Conservation (phyloP, 2,797 vertebrate genomes). For the Rousettus madagascariensis region DNA sequence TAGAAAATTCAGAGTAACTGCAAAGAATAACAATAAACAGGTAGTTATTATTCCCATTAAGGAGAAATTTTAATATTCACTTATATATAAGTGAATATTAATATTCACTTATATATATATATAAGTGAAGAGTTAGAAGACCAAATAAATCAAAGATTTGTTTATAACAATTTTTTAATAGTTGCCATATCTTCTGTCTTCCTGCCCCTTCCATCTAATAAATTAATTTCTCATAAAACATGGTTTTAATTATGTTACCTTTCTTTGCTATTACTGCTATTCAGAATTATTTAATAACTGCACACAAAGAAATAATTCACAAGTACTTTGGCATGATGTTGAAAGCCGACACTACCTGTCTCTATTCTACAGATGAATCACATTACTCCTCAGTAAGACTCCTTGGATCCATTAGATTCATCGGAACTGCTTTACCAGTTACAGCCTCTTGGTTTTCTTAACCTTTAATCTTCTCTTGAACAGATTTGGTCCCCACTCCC, state of each 20-base stretch:
- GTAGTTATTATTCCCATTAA: not conserved
- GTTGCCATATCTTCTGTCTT: not conserved
- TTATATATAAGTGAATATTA: conserved; percentile 43
- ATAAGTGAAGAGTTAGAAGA: not conserved
- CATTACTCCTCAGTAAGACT: not conserved
- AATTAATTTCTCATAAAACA: conserved; percentile 54
- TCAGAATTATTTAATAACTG: conserved; percentile 39
- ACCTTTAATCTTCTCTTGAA: not conserved
- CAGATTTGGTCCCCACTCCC: not conserved
- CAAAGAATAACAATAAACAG: not conserved
- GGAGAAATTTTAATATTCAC: not conserved
- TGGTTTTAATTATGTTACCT: conserved; percentile 43
- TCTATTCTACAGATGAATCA: not conserved
- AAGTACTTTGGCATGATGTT: not conserved
- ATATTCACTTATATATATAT: not conserved
- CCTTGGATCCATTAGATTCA: not conserved
- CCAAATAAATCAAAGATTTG: conserved; percentile 47
- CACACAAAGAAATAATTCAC: conserved; percentile 29
- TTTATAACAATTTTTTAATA: conserved; percentile 15
- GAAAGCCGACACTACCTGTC: not conserved
- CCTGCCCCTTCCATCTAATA: conserved; percentile 13
- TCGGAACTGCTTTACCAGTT: not conserved
- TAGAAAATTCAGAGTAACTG: not conserved
- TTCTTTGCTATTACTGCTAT: not conserved
- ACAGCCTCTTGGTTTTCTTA: not conserved